phyloP scores from a whole-genome alignment of 1,140 invertebrate species.

The Riptortus pedestris region DNA sequence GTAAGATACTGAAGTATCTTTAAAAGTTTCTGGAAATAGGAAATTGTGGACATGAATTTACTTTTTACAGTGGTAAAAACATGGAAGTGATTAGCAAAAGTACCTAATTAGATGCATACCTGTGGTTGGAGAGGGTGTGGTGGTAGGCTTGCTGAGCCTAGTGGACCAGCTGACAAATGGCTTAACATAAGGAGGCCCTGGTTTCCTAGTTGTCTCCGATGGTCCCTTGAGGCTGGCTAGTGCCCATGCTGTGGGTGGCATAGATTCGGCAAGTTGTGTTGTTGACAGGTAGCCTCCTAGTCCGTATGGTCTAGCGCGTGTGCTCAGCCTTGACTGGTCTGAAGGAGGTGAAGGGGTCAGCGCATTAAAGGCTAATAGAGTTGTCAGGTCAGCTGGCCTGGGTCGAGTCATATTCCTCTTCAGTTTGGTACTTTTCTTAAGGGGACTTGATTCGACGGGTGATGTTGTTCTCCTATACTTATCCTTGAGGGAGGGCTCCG shows the following conservation, averaged over 20 bases:
- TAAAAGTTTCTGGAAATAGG: too few species aligned
- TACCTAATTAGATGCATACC: neutral
- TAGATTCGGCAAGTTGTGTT: neutral
- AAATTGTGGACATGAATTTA: too few species aligned
- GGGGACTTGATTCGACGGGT: neutral
- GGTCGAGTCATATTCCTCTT: neutral
- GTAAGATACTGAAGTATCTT: too few species aligned
- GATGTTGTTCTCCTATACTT: neutral
- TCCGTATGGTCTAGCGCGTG: too few species aligned
- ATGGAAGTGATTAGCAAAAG: too few species aligned
- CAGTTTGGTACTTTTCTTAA: neutral
- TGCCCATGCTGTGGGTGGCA: slow-evolving; percentile 4
- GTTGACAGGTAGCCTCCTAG: neutral
- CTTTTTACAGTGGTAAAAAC: too few species aligned
- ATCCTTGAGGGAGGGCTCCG: neutral
- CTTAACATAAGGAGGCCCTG: slow-evolving; percentile 24
- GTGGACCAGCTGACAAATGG: slow-evolving; percentile 30
- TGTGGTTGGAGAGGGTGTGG: neutral
- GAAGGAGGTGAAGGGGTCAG: too few species aligned
- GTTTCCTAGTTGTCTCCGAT: neutral
- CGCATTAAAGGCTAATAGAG: neutral
- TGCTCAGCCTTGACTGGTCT: neutral
- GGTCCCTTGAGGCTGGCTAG: neutral
- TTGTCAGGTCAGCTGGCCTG: neutral
- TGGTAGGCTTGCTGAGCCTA: slow-evolving; percentile 26